Evolutionary conservation across 2,113 vertebrate genomes (phyloP).

Genomic region (Solenodon paradoxus): DNA sequence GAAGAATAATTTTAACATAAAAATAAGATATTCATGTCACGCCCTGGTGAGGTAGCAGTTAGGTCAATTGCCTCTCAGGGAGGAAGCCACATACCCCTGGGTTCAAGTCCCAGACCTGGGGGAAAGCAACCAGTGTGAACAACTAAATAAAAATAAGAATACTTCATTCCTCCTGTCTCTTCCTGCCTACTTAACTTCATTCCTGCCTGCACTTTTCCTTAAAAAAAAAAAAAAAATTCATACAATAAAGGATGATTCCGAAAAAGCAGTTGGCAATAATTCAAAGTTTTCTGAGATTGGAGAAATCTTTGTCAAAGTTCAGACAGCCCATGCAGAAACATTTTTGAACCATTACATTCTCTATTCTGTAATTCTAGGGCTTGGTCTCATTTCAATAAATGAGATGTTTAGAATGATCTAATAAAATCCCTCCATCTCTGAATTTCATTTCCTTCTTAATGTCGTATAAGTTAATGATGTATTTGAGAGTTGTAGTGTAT

Average conservation of each 20-base stretch:
- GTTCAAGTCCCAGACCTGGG: too few relatives aligned
- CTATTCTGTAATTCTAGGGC: background rate
- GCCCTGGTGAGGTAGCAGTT: too few relatives aligned
- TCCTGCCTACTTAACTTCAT: too few relatives aligned
- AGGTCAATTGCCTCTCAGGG: too few relatives aligned
- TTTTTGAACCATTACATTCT: background rate
- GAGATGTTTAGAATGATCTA: background rate
- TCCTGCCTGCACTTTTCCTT: too few relatives aligned
- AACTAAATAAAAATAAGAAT: too few relatives aligned
- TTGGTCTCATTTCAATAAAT: slow-evolving; percentile 2
- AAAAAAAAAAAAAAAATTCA: background rate
- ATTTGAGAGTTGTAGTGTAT: background rate
- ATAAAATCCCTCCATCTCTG: background rate
- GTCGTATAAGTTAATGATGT: background rate
- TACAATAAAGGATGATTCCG: background rate
- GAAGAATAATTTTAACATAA: background rate
- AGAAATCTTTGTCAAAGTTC: background rate
- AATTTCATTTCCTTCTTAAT: background rate
- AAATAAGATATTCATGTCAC: too few relatives aligned
- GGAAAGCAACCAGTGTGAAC: too few relatives aligned
- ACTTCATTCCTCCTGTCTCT: too few relatives aligned
- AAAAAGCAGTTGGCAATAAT: background rate
- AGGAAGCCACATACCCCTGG: too few relatives aligned
- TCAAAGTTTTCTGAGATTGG: background rate
- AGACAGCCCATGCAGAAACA: background rate